A percentile compares a stretch with the other conserved stretches of the same genome.
phyloP scores from a whole-genome alignment of 2,888 invertebrate genomes.

The Drosophila anomelani region DNA sequence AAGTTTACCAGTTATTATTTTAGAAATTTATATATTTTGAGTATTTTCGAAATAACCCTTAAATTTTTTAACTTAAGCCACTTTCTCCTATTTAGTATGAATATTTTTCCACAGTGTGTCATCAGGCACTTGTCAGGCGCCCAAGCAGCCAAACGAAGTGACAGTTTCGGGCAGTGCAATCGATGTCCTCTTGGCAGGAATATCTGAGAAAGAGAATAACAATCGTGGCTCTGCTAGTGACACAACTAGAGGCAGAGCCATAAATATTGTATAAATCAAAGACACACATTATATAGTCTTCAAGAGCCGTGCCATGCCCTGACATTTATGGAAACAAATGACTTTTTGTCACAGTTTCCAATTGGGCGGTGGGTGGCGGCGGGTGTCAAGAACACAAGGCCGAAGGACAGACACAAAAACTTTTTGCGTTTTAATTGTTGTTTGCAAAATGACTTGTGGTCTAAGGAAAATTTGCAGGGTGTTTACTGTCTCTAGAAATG shows the following conservation, averaged over 20 bases:
- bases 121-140: conserved; percentile 31
- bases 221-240: conserved; percentile 41
- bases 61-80: too few relatives aligned
- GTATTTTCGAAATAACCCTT: neutral
- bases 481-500: conserved; percentile 61
- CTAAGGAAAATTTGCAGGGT: conserved; percentile 50
- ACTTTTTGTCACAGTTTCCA: conserved; percentile 53
- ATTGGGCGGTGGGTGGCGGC: conserved; percentile 2
- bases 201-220: conserved; percentile 24
- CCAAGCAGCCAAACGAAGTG: conserved; percentile 17
- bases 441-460: conserved; percentile 61
- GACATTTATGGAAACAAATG: conserved; percentile 76
- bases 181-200: conserved; percentile 39
- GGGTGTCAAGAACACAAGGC: conserved; percentile 1
- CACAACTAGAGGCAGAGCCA: conserved; percentile 24
- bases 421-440: conserved; percentile 71
- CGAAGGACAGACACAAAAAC: conserved; percentile 37
- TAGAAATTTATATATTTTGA: neutral
- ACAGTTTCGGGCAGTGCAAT: conserved; percentile 38
- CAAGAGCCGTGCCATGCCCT: conserved; percentile 51
- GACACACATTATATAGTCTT: conserved; percentile 57
- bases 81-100: too few relatives aligned
- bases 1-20: neutral
- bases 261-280: conserved; percentile 68
- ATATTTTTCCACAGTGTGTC: neutral